phyloP scores from a whole-genome alignment of 2,797 vertebrate genomes.

The Halcyon smyrnensis region DNA sequence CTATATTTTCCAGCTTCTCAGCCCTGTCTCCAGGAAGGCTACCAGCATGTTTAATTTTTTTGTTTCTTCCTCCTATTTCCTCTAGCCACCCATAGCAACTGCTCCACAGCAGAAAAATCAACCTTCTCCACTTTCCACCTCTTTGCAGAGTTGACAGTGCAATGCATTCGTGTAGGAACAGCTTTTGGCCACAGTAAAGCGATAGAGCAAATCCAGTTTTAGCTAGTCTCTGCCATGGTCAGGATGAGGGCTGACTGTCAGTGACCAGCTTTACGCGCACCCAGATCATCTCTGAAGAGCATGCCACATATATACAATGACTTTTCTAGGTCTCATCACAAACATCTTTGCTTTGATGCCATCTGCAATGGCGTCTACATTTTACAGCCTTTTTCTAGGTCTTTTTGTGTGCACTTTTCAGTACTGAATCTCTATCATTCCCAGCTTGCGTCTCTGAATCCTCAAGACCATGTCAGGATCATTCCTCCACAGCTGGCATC shows the following conservation, averaged over 20 bases:
- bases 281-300: neutral
- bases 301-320: neutral
- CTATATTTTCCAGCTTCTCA: slow-evolving; percentile 64
- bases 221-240: rapidly evolving
- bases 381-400: slow-evolving; percentile 38
- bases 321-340: neutral
- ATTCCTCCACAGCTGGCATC: neutral
- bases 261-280: neutral
- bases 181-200: neutral
- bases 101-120: neutral
- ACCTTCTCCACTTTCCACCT: neutral
- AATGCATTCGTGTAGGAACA: neutral
- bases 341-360: neutral
- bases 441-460: slow-evolving; percentile 12
- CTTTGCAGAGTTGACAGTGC: neutral
- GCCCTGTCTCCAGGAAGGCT: slow-evolving; percentile 70
- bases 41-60: slow-evolving; percentile 24
- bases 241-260: neutral
- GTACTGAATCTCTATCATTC: slow-evolving; percentile 58
- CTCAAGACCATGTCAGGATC: neutral
- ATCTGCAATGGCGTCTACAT: neutral
- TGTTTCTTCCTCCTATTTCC: slow-evolving; percentile 57
- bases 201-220: neutral
- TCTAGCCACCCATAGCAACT: slow-evolving; percentile 38
- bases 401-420: slow-evolving; percentile 6